These are phyloP conservation scores for Lymantria monacha DNA, from an alignment of 2,888 invertebrate genomes.

Conservation along the genomic window DNA sequence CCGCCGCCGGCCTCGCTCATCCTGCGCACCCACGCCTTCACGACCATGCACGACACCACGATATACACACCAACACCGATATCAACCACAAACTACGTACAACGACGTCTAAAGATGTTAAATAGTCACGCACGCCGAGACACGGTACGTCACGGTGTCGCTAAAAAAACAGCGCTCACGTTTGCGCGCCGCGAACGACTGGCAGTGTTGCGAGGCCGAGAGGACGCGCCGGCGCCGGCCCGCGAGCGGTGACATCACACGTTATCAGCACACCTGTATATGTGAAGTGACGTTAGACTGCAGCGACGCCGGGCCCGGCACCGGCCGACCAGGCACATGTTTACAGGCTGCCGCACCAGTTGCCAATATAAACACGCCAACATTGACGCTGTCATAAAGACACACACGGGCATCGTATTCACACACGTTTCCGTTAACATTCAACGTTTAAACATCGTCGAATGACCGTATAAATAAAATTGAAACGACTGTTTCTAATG, in stretches of 20 bases:
- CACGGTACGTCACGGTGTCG: neutral
- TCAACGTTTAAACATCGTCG: neutral
- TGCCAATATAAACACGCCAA: conserved; percentile 6
- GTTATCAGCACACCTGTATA: conserved; percentile 50
- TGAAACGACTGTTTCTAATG: no score
- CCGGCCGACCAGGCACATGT: conserved; percentile 13
- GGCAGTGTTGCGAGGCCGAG: conserved; percentile 35
- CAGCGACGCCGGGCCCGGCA: conserved; percentile 20
- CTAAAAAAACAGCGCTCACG: conserved; percentile 47
- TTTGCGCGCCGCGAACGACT: conserved; percentile 52
- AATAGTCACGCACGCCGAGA: neutral
- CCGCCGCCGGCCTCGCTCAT: conserved; percentile 47
- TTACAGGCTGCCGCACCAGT: conserved; percentile 7
- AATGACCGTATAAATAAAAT: neutral
- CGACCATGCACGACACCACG: conserved; percentile 41
- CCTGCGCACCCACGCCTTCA: conserved; percentile 40
- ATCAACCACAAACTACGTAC: neutral
- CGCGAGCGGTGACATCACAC: conserved; percentile 51
- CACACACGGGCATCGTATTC: neutral
- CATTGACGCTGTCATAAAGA: conserved; percentile 3
- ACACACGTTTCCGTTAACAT: neutral
- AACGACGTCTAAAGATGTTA: neutral
- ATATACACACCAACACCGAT: conserved; percentile 16
- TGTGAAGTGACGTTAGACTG: conserved; percentile 10
- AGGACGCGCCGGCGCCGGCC: conserved; percentile 26